Conservation (phyloP, 2,797 vertebrate genomes). For the Melanotaenia nigrans region DNA sequence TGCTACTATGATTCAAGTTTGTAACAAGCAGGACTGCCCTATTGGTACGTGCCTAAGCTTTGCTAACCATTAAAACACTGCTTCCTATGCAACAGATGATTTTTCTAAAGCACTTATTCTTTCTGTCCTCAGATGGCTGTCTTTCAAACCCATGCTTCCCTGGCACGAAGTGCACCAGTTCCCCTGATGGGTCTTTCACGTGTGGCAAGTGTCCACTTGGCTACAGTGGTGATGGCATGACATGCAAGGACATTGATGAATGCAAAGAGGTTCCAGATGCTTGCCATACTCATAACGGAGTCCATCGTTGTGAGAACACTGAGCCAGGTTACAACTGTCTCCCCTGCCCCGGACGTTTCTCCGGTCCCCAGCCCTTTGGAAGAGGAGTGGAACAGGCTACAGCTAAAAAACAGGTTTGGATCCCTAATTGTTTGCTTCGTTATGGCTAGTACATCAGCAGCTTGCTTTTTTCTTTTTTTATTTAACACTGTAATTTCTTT, state of each 20-base stretch:
- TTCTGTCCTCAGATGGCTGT: conserved; percentile 89
- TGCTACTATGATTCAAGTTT: conserved; percentile 84
- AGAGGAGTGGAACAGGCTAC: conserved; percentile 89
- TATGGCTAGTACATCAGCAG: background rate
- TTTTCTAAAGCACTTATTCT: background rate
- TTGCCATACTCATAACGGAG: conserved; percentile 89
- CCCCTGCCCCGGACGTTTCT: conserved; percentile 92
- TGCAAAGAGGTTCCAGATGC: conserved; percentile 94
- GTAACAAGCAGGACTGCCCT: conserved; percentile 94
- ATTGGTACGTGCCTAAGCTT: conserved; percentile 84
- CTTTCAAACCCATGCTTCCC: conserved; percentile 97
- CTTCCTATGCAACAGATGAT: background rate
- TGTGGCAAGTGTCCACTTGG: conserved; percentile 93
- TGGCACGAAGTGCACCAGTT: conserved; percentile 90
- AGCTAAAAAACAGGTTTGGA: conserved; percentile 92
- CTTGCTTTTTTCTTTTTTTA: conserved; percentile 35
- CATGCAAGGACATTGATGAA: conserved; percentile 94
- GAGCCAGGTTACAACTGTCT: conserved; percentile 96
- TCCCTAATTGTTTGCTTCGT: conserved; percentile 9
- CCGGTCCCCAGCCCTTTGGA: conserved; percentile 93
- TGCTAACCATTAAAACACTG: background rate
- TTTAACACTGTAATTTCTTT: conserved; percentile 43
- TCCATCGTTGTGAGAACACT: conserved; percentile 95
- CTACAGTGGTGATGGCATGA: conserved; percentile 90
- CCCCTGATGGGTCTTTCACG: conserved; percentile 92